Evolutionary conservation across 2,888 invertebrate species (phyloP).

Genomic region (Drosophila testacea): DNA sequence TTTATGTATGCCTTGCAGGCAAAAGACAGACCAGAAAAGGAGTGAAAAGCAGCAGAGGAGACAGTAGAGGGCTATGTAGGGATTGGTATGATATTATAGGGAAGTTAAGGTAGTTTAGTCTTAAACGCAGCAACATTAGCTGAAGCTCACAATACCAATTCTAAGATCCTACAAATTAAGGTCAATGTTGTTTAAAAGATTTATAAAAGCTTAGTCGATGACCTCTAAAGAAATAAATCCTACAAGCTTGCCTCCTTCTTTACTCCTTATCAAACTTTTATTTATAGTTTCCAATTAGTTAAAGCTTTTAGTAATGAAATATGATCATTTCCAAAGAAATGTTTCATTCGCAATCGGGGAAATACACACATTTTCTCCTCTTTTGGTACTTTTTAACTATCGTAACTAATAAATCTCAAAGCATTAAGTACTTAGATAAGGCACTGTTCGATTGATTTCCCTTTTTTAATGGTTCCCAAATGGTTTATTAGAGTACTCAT

Average conservation of each 20-base stretch:
- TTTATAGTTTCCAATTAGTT: background rate
- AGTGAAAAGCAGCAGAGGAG: background rate
- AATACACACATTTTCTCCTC: too few relatives aligned
- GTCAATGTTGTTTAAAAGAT: background rate
- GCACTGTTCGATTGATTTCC: too few relatives aligned
- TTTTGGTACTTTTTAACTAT: too few relatives aligned
- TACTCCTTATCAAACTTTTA: background rate
- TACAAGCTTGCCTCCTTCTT: too few relatives aligned
- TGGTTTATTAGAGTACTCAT: too few relatives aligned
- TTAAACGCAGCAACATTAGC: background rate
- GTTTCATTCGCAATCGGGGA: too few relatives aligned
- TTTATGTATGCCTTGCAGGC: constrained; percentile 66
- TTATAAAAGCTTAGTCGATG: background rate
- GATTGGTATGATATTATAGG: background rate
- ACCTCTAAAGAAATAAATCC: too few relatives aligned
- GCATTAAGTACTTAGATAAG: too few relatives aligned
- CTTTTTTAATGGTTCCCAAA: too few relatives aligned
- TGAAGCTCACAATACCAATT: background rate
- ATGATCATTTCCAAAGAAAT: too few relatives aligned
- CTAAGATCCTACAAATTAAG: background rate
- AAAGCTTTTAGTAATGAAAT: background rate
- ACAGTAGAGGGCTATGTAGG: background rate
- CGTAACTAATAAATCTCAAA: too few relatives aligned
- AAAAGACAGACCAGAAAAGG: constrained; percentile 1
- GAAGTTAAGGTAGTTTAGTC: background rate